These are phyloP conservation scores for Orchestia grillus DNA, from an alignment of 1,140 invertebrate genomes.

Conservation along the genomic window DNA sequence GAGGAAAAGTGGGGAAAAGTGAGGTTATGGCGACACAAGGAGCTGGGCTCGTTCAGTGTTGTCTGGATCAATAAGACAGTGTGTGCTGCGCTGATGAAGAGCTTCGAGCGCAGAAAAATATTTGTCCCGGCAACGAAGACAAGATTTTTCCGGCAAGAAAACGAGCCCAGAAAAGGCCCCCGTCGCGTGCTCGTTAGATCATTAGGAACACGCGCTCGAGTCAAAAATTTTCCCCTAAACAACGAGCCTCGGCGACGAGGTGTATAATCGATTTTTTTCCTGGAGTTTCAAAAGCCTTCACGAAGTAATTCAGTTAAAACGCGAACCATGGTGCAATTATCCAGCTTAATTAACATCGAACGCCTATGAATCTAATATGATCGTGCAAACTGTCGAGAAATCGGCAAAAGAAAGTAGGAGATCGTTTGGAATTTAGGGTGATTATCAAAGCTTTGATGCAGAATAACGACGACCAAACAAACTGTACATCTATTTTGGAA, in stretches of 20 bases:
- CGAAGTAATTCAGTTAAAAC: not conserved
- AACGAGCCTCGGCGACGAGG: not conserved
- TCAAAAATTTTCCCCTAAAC: slow-evolving; percentile 2
- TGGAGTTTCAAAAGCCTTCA: not conserved
- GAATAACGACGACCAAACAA: not conserved
- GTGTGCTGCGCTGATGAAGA: slow-evolving; percentile 53
- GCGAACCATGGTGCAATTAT: not conserved
- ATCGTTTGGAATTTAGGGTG: not conserved
- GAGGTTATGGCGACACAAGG: slow-evolving; percentile 12
- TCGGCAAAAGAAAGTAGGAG: not conserved
- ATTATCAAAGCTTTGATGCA: not conserved
- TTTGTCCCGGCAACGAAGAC: slow-evolving; percentile 46
- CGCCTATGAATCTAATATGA: not conserved
- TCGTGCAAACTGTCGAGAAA: not conserved
- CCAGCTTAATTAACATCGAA: not conserved
- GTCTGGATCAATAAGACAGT: slow-evolving; percentile 46
- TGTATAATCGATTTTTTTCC: not conserved
- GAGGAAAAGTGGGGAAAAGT: no score
- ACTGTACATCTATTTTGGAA: not conserved
- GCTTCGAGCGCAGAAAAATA: slow-evolving; percentile 41
- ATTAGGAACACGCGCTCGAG: not conserved
- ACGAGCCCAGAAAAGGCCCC: slow-evolving; percentile 10
- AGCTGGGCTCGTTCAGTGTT: not conserved
- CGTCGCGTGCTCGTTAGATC: slow-evolving; percentile 14
- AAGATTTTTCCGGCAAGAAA: slow-evolving; percentile 15